Conservation (phyloP, 2,888 invertebrate genomes). For the Syrista parreyssii region DNA sequence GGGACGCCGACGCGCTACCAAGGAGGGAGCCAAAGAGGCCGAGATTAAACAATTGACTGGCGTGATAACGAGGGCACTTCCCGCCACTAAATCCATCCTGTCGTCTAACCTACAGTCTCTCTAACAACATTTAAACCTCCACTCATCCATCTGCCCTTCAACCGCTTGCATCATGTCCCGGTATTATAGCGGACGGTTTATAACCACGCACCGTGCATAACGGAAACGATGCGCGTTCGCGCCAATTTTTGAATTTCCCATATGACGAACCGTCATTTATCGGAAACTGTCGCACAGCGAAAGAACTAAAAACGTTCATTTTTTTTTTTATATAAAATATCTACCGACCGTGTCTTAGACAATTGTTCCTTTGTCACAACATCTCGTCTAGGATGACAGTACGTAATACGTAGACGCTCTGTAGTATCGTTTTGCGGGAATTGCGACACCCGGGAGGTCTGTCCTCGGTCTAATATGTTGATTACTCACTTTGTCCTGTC, state of each 20-base stretch:
- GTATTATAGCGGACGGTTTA: not conserved
- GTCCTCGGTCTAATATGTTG: constrained; percentile 55
- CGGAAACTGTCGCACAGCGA: not conserved
- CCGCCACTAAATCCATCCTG: constrained; percentile 60
- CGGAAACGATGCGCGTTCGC: not conserved
- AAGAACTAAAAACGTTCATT: not conserved
- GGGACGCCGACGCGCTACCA: constrained; percentile 14
- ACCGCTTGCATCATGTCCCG: constrained; percentile 9
- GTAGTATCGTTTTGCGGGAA: constrained; percentile 42
- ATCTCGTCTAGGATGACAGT: not conserved
- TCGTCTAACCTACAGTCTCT: constrained; percentile 35
- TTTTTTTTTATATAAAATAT: not conserved
- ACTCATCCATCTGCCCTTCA: constrained; percentile 45
- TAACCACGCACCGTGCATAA: not conserved
- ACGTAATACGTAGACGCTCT: not conserved
- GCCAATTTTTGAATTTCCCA: not conserved
- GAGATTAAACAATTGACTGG: constrained; percentile 63
- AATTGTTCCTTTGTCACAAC: not conserved
- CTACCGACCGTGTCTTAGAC: not conserved
- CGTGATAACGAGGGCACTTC: constrained; percentile 64
- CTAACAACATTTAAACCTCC: constrained; percentile 33
- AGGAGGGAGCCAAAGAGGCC: constrained; percentile 36
- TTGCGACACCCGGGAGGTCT: constrained; percentile 34
- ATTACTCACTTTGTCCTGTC: constrained; percentile 31
- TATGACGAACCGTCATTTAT: not conserved